A percentile compares a stretch with the other conserved stretches of the same genome.
Evolutionary conservation across 2,797 vertebrate genomes (phyloP).

Genomic region (Xenentodon cancila): DNA sequence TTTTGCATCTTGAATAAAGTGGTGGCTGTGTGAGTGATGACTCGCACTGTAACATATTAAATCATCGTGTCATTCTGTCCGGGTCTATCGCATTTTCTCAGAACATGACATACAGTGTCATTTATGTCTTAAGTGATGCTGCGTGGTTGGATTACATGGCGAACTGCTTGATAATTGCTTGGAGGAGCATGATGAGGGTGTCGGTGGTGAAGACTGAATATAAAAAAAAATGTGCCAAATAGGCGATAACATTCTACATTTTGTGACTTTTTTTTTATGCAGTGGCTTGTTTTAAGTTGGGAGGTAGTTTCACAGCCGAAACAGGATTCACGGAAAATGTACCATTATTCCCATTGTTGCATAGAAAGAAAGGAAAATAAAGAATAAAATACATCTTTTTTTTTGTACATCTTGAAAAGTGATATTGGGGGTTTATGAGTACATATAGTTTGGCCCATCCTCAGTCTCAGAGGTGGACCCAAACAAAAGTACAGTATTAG

Average conservation of each 20-base stretch:
- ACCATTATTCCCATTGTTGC: background rate
- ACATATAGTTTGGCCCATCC: slow-evolving; percentile 14
- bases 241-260: slow-evolving; percentile 15
- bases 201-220: slow-evolving; percentile 44
- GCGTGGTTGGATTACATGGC: slow-evolving; percentile 56
- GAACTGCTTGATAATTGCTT: slow-evolving; percentile 54
- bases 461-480: slow-evolving; percentile 38
- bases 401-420: slow-evolving; percentile 17
- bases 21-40: slow-evolving; percentile 65
- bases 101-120: slow-evolving; percentile 50
- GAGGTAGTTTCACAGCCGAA: slow-evolving; percentile 20
- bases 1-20: slow-evolving; percentile 72
- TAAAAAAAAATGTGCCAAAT: slow-evolving; percentile 30
- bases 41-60: slow-evolving; percentile 50
- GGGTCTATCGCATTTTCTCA: slow-evolving; percentile 56
- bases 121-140: slow-evolving; percentile 55
- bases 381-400: background rate
- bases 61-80: slow-evolving; percentile 62
- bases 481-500: slow-evolving; percentile 53
- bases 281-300: slow-evolving; percentile 34
- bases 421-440: background rate
- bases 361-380: slow-evolving; percentile 10
- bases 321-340: slow-evolving; percentile 18
- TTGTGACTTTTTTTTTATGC: slow-evolving; percentile 33
- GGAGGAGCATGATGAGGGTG: slow-evolving; percentile 49